Evolutionary conservation across 2,113 vertebrate species (phyloP).

Genomic region (Abramis brama): DNA sequence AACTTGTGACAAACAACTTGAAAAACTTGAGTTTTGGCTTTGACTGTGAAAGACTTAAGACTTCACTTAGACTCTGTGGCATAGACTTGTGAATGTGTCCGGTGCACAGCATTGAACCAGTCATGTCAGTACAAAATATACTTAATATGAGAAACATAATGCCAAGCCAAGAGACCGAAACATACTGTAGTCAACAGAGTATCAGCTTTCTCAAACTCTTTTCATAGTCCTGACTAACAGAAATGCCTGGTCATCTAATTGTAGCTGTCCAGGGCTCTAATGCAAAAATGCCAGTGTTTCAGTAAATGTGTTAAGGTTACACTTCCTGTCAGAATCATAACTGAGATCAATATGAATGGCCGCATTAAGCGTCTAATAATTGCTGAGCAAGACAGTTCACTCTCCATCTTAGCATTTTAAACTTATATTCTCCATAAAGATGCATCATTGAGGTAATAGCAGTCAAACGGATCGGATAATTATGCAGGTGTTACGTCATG

Average conservation of each 20-base stretch:
- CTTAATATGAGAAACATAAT: conserved; percentile 35
- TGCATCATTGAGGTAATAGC: neutral
- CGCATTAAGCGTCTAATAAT: conserved; percentile 46
- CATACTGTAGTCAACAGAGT: conserved; percentile 28
- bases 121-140: conserved; percentile 36
- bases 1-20: no score
- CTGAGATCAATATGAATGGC: conserved; percentile 49
- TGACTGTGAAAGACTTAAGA: no score
- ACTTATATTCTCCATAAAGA: conserved; percentile 11
- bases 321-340: conserved; percentile 36
- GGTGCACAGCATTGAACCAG: conserved; percentile 24
- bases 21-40: no score
- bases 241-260: conserved; percentile 41
- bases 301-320: conserved; percentile 51
- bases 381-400: conserved; percentile 48
- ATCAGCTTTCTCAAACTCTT: conserved; percentile 34
- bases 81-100: neutral
- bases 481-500: neutral
- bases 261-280: conserved; percentile 21
- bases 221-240: conserved; percentile 33
- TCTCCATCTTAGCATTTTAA: conserved; percentile 16
- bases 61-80: neutral
- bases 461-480: neutral
- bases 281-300: conserved; percentile 30
- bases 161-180: conserved; percentile 8